Evolutionary conservation across 2,797 vertebrate species (phyloP).

Genomic region (Ctenopoma multispine): DNA sequence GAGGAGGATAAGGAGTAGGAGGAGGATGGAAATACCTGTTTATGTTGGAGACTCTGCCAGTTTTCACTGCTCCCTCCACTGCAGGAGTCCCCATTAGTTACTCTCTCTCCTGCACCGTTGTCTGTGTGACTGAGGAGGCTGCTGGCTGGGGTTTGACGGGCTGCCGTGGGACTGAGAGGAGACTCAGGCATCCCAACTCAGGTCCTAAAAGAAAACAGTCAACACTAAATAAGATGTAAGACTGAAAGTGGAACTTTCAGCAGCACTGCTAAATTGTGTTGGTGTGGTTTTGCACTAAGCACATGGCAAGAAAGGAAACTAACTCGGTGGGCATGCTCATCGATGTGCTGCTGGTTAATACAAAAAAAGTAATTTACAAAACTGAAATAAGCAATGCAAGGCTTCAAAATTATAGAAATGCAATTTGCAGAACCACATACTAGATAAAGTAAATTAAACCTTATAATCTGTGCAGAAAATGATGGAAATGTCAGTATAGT

Average conservation of each 20-base stretch:
- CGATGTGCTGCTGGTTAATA: neutral
- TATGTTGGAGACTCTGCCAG: conserved; percentile 69
- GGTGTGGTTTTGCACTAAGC: neutral
- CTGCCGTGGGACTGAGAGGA: conserved; percentile 69
- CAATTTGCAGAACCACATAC: neutral
- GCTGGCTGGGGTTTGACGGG: conserved; percentile 73
- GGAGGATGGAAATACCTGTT: conserved; percentile 67
- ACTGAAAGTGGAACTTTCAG: conserved; percentile 7
- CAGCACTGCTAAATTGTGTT: conserved; percentile 12
- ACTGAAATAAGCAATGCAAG: neutral
- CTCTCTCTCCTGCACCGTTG: conserved; percentile 40
- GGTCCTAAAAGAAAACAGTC: conserved; percentile 40
- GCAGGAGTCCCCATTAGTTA: conserved; percentile 71
- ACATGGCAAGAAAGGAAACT: neutral
- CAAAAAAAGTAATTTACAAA: neutral
- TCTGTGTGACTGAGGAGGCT: conserved; percentile 70
- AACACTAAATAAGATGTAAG: conserved; percentile 27
- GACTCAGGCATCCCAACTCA: conserved; percentile 74
- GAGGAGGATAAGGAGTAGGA: conserved; percentile 30
- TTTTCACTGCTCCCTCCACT: conserved; percentile 56
- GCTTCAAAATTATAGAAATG: neutral
- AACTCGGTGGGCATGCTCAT: neutral
- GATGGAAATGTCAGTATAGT: neutral
- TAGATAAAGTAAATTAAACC: neutral
- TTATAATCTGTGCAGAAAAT: neutral